Evolutionary conservation across 53 echinoderm and acorn worm genomes (phyloP).

Genomic region (Apostichopus leukothele): DNA sequence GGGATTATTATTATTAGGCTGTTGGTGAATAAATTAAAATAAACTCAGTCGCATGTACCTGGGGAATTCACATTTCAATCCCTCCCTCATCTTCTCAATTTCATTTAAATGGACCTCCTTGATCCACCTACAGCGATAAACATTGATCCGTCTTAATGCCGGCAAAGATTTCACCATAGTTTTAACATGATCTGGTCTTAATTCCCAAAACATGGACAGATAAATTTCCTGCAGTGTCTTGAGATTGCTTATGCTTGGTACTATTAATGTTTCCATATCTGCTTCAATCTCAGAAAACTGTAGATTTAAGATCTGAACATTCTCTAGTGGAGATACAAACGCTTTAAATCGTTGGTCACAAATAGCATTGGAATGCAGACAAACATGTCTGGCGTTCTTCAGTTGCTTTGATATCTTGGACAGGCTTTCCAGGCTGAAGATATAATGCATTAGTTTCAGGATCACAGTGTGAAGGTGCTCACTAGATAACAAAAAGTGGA

Average conservation of each 20-base stretch:
- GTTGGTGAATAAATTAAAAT: neutral
- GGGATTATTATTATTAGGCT: too few species aligned
- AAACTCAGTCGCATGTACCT: constrained; percentile 18
- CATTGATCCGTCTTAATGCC: neutral
- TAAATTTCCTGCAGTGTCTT: constrained; percentile 16
- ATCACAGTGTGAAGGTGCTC: constrained; percentile 19
- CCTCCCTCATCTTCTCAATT: constrained; percentile 34
- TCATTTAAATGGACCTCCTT: constrained; percentile 10
- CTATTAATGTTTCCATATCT: constrained; percentile 10
- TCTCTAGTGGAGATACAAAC: neutral
- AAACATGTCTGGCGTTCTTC: neutral
- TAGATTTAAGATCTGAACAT: constrained; percentile 18
- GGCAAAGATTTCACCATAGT: constrained; percentile 13
- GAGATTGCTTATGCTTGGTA: neutral
- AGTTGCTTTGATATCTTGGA: constrained; percentile 7
- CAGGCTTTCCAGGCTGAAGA: neutral
- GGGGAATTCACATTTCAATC: constrained; percentile 19
- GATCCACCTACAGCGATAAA: constrained; percentile 18
- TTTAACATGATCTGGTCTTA: constrained; percentile 15
- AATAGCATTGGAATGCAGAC: constrained; percentile 18
- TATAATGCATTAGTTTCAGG: constrained; percentile 31
- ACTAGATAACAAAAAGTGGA: constrained; percentile 19
- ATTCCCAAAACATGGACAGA: constrained; percentile 44
- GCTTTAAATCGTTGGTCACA: neutral
- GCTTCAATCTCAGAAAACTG: constrained; percentile 40